Percentiles rank a stretch among this genome's conserved stretches.
Evolutionary conservation across 2,888 invertebrate genomes (phyloP).

Genomic region (Cephus nigrinus): DNA sequence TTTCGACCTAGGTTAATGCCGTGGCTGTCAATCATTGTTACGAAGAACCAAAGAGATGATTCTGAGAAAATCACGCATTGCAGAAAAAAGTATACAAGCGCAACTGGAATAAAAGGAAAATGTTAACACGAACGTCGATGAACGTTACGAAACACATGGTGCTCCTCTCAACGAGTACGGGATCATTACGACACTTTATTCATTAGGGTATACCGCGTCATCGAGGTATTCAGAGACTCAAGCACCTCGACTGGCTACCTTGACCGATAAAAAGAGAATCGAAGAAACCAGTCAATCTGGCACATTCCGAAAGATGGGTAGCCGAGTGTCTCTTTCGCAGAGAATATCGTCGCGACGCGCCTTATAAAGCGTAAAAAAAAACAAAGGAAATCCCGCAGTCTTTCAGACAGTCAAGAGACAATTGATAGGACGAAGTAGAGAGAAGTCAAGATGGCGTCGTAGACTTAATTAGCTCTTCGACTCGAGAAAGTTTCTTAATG

Average conservation of each 20-base stretch:
- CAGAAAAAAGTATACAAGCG: neutral
- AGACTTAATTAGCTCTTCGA: neutral
- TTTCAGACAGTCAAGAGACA: neutral
- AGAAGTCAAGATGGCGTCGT: neutral
- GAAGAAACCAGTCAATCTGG: slow-evolving; percentile 4
- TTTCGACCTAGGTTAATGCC: neutral
- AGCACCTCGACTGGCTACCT: slow-evolving; percentile 33
- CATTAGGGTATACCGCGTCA: slow-evolving; percentile 37
- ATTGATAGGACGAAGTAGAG: neutral
- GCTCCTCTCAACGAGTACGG: neutral
- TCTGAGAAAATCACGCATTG: neutral
- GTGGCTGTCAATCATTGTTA: neutral
- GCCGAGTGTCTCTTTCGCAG: neutral
- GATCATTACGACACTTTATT: slow-evolving; percentile 40
- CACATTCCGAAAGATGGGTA: slow-evolving; percentile 1
- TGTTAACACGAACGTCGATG: neutral
- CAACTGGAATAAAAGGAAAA: neutral
- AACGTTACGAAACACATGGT: neutral
- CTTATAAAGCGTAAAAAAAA: neutral
- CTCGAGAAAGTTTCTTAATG: neutral
- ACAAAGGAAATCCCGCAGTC: neutral
- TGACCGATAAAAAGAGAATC: slow-evolving; percentile 50
- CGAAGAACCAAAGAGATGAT: neutral
- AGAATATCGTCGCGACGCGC: neutral
- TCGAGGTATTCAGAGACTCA: slow-evolving; percentile 13